These are phyloP conservation scores for Sphyrna mokarran DNA, from an alignment of 2,113 vertebrate genomes.

Conservation along the genomic window DNA sequence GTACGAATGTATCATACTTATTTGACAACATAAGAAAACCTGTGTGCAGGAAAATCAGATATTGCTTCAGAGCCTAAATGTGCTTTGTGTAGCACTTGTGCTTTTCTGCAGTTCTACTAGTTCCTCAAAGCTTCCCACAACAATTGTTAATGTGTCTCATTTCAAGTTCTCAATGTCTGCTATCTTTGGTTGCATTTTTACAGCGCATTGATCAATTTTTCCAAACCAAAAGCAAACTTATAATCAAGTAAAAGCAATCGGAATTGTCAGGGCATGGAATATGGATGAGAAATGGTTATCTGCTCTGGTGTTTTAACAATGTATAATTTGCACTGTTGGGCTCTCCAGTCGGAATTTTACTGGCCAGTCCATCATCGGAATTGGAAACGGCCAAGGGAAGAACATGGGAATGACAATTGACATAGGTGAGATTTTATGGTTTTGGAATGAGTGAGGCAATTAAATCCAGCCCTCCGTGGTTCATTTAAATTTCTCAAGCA, in stretches of 20 bases:
- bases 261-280: not conserved
- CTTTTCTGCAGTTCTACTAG: not conserved
- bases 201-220: not conserved
- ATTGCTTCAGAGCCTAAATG: not conserved
- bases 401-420: too few relatives aligned
- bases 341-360: too few relatives aligned
- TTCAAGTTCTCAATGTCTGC: not conserved
- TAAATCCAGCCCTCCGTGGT: not conserved
- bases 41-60: not conserved
- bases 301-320: not conserved
- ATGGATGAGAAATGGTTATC: not conserved
- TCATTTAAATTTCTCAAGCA: not conserved
- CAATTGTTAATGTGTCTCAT: not conserved
- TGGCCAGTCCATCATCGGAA: too few relatives aligned
- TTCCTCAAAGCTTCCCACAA: not conserved
- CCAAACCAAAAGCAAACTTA: not conserved
- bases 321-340: not conserved
- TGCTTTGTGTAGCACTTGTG: not conserved
- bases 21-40: constrained; percentile 4
- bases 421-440: too few relatives aligned
- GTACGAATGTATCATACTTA: not conserved
- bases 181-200: not conserved
- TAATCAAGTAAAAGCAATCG: not conserved
- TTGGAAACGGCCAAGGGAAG: too few relatives aligned
- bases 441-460: too few relatives aligned